Evolutionary conservation across 2,113 vertebrate species (phyloP), one percentile per base, ranked within the genome.

Genomic region (Desmodus rotundus): DNA sequence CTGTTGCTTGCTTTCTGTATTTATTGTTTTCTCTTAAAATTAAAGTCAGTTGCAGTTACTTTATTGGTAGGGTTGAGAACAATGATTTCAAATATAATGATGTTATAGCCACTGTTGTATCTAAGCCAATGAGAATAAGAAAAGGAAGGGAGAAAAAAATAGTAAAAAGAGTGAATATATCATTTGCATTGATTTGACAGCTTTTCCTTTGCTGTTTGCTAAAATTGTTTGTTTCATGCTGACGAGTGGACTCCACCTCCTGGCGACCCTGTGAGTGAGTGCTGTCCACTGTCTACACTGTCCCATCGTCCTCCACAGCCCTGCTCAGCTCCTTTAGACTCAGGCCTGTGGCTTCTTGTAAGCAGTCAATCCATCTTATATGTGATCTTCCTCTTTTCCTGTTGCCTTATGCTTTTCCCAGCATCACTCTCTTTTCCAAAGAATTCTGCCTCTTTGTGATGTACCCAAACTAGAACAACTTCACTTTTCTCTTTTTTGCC

Each of bases 1-100:
- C 36, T 97, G 90, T 80, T 36, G 10, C 52, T 97, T 96, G 41
- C 85, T 94, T 93, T 85, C 45, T 33, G 76, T 68, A 54, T 86
- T 58, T 94, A 22, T 78, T 87, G 7, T 94, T 91, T 90, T 38
- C 36, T 20, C 15, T 95, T 93, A 88, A 78, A 92, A 86, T 93
- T 22, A 96, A 94, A 91, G 58, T 12, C 31, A 87, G 0, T n/a
- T 93, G 24, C 54, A 76, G 2, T 83, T 83, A 63, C 52, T 86
- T 50, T 92, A 65, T 72, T 4, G 58, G 56, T 63, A 45, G 3
- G 7, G 26, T 14, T 56, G 15, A 31, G 61, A 96, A 41, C 78
- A 56, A 88, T 15, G 0, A 43, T 95, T 38, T 96, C 4, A 96
- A 83, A 95, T 80, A 41, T 81, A 80, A 81, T 90, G 14, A 36